Conservation (phyloP, 1,140 invertebrate genomes). For the Tribolium castaneum region DNA sequence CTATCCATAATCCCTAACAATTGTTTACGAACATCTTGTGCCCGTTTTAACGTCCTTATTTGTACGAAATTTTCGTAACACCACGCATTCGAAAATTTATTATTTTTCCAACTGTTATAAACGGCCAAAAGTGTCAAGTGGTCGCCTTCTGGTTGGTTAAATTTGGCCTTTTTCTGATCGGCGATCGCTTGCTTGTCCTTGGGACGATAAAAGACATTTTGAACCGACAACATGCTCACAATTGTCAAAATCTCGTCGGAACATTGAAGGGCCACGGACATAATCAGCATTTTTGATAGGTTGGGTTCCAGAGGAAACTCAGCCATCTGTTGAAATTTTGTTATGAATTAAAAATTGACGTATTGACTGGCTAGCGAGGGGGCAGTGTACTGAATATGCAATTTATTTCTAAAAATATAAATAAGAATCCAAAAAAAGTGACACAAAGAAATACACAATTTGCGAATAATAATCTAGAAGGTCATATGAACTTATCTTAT, state of each 20-base stretch:
- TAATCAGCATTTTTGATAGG: constrained; percentile 99
- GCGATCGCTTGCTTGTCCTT: constrained; percentile 98
- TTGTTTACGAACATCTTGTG: constrained; percentile 99
- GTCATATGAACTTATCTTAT: too few relatives aligned
- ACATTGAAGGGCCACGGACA: constrained; percentile 98
- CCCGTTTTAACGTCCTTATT: constrained; percentile 94
- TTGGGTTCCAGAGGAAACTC: constrained; percentile 99
- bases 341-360: too few relatives aligned
- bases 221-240: constrained; percentile 98
- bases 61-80: constrained; percentile 99
- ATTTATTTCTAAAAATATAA: too few relatives aligned
- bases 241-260: constrained; percentile 99
- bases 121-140: constrained; percentile 98
- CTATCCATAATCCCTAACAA: constrained; percentile 98
- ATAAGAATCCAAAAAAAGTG: too few relatives aligned
- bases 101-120: constrained; percentile 99
- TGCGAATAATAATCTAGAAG: too few relatives aligned
- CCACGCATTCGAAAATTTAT: constrained; percentile 99
- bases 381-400: too few relatives aligned
- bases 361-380: too few relatives aligned
- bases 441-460: too few relatives aligned
- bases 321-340: constrained; percentile 82
- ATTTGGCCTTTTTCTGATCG: constrained; percentile 99
- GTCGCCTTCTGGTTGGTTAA: constrained; percentile 98
- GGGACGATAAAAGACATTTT: constrained; percentile 98